These are phyloP conservation scores for Podiceps cristatus DNA, from an alignment of 2,113 vertebrate genomes.

Conservation along the genomic window DNA sequence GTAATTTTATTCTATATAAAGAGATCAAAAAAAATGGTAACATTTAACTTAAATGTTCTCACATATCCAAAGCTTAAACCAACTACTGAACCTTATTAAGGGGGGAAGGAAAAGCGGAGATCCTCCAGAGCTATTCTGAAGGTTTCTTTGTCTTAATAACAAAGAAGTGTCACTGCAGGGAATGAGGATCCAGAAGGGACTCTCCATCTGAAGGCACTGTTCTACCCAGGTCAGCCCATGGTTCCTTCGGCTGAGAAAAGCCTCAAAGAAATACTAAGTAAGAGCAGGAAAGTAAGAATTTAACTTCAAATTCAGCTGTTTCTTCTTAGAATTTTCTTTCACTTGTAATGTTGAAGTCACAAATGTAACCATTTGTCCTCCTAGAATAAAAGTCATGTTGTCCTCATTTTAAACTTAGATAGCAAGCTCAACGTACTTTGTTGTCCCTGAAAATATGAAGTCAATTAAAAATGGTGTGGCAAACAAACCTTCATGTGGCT, in stretches of 20 bases:
- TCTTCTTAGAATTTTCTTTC: not conserved
- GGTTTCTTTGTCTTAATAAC: not conserved
- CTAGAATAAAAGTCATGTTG: not conserved
- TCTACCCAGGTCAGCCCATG: not conserved
- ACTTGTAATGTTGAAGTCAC: not conserved
- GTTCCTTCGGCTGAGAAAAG: not conserved
- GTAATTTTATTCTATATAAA: not conserved
- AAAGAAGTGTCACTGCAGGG: not conserved
- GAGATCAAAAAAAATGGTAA: not conserved
- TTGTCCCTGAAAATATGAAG: not conserved
- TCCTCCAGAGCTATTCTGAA: not conserved
- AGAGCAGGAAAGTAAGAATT: not conserved
- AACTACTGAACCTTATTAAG: not conserved
- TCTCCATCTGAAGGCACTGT: not conserved
- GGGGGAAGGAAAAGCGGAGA: fast-evolving
- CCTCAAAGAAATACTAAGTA: not conserved
- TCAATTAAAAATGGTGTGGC: not conserved
- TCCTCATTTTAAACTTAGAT: not conserved
- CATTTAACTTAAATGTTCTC: not conserved
- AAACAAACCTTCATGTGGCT: not conserved
- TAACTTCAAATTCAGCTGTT: not conserved
- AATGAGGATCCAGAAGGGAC: not conserved
- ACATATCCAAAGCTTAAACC: not conserved
- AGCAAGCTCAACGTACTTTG: not conserved
- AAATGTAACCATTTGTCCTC: not conserved